These are phyloP conservation scores for Drosophila athabasca DNA, from an alignment of 1,140 invertebrate genomes.

Conservation along the genomic window DNA sequence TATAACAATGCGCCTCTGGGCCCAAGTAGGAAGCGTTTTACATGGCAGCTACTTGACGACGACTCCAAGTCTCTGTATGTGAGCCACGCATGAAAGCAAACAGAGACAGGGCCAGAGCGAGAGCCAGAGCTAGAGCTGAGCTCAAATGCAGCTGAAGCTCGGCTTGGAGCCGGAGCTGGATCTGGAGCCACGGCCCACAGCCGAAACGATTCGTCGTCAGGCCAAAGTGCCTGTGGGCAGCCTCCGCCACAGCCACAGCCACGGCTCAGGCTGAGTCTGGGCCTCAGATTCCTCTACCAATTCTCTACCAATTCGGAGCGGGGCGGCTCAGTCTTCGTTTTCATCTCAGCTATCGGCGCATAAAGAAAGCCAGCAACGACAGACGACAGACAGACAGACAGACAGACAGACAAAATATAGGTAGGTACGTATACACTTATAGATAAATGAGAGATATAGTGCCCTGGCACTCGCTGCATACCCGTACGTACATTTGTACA, in stretches of 20 bases:
- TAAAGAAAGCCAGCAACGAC: slow-evolving; percentile 63
- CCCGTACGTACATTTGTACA: not conserved
- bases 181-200: slow-evolving; percentile 58
- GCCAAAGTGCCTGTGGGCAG: slow-evolving; percentile 76
- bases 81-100: slow-evolving; percentile 64
- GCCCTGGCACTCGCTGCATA: slow-evolving; percentile 49
- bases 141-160: slow-evolving; percentile 4
- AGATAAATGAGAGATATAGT: slow-evolving; percentile 82
- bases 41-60: slow-evolving; percentile 72
- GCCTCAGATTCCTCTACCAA: slow-evolving; percentile 39
- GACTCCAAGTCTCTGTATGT: slow-evolving; percentile 25
- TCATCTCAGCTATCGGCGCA: slow-evolving; percentile 31
- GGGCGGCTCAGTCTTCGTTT: slow-evolving; percentile 28
- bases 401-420: slow-evolving; percentile 54
- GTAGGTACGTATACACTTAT: slow-evolving; percentile 63
- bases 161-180: slow-evolving; percentile 7
- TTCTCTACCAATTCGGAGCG: slow-evolving; percentile 22
- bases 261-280: slow-evolving; percentile 24
- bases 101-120: slow-evolving; percentile 31
- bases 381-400: slow-evolving; percentile 4
- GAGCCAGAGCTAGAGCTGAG: slow-evolving; percentile 5
- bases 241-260: slow-evolving; percentile 38
- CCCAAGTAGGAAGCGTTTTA: slow-evolving; percentile 76
- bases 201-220: slow-evolving; percentile 55
- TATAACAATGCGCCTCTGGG: slow-evolving; percentile 64